A percentile compares a stretch with the other conserved stretches of the same genome.
phyloP scores from a whole-genome alignment of 2,113 vertebrate genomes.

The Dipodomys merriami region DNA sequence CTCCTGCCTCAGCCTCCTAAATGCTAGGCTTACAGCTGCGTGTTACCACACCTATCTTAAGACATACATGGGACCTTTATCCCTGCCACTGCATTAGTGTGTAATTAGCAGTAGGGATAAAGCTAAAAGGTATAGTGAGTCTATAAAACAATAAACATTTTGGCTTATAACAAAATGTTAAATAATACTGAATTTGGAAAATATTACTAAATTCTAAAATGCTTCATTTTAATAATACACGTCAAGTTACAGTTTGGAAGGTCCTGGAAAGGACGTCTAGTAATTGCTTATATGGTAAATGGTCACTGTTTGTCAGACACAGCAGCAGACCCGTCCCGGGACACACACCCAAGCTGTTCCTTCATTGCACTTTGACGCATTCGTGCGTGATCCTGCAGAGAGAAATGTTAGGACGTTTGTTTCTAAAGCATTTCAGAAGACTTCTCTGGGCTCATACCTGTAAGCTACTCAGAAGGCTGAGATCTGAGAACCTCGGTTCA shows the following conservation, averaged over 20 bases:
- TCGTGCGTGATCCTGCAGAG: neutral
- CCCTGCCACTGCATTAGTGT: neutral
- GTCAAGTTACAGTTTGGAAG: slow-evolving; percentile 10
- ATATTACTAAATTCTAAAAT: neutral
- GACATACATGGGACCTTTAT: neutral
- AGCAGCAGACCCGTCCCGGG: neutral
- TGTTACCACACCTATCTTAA: neutral
- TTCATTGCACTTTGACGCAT: neutral
- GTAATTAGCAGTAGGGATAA: too few species aligned
- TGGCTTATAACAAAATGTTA: slow-evolving; percentile 9
- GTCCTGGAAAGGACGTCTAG: too few species aligned
- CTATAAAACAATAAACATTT: neutral
- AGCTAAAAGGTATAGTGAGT: too few species aligned
- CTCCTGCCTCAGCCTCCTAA: neutral
- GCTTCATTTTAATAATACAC: slow-evolving; percentile 50
- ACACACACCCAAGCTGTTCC: neutral
- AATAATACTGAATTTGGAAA: slow-evolving; percentile 19
- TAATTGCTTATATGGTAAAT: neutral
- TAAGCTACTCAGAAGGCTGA: too few species aligned
- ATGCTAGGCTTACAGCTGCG: neutral
- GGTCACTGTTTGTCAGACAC: neutral
- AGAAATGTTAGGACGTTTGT: neutral
- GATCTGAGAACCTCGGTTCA: too few species aligned
- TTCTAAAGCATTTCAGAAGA: slow-evolving; percentile 50
- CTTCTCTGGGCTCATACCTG: neutral